Evolutionary conservation across 35 echinoderm and acorn worm species (phyloP).

Genomic region (Acanthaster planci): DNA sequence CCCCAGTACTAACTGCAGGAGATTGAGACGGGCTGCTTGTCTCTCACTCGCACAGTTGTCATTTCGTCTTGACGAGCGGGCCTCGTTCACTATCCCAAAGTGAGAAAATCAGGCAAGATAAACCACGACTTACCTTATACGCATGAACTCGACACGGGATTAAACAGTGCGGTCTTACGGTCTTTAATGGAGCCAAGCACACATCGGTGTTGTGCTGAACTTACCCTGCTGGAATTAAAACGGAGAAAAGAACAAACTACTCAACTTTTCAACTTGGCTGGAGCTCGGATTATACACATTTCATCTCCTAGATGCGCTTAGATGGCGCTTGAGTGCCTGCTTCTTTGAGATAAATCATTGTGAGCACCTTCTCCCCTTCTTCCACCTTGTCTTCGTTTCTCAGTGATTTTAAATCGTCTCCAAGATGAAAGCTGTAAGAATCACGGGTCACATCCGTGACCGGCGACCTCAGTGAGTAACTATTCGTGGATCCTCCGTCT

Average conservation of each 20-base stretch:
- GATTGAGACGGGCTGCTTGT: background rate
- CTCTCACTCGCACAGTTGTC: background rate
- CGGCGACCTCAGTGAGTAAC: conserved; percentile 10
- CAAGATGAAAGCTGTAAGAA: conserved; percentile 12
- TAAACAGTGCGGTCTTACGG: background rate
- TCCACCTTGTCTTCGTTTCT: background rate
- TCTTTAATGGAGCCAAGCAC: background rate
- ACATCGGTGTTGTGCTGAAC: background rate
- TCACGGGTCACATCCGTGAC: background rate
- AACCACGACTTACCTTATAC: too few relatives aligned
- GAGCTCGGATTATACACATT: background rate
- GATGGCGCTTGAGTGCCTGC: background rate
- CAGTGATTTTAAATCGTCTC: background rate
- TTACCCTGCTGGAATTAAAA: background rate
- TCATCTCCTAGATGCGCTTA: background rate
- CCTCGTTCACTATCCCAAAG: background rate
- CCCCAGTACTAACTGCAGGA: too few relatives aligned
- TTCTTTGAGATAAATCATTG: background rate
- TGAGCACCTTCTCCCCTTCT: background rate
- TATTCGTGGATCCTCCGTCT: background rate
- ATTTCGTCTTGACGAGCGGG: conserved; percentile 17
- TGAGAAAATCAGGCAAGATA: too few relatives aligned
- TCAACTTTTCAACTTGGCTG: background rate
- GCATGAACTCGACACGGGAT: background rate
- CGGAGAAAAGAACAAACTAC: background rate